A percentile compares a stretch with the other conserved stretches of the same genome.
phyloP scores from a whole-genome alignment of 2,797 vertebrate genomes.

The Pampus argenteus region DNA sequence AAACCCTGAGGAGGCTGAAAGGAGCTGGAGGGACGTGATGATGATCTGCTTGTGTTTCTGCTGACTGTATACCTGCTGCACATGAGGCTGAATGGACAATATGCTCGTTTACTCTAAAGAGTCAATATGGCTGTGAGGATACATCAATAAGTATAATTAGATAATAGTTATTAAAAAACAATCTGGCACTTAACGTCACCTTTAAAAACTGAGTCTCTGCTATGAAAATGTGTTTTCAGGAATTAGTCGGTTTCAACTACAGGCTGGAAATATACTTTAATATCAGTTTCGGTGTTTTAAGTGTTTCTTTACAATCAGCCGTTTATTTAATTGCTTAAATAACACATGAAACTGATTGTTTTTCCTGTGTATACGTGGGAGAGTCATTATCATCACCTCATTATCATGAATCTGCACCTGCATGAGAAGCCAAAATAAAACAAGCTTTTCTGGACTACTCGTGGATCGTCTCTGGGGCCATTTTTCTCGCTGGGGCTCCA shows the following conservation, averaged over 20 bases:
- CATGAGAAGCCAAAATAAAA: slow-evolving; percentile 60
- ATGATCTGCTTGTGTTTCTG: too few species aligned
- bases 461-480: slow-evolving; percentile 43
- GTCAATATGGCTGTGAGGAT: too few species aligned
- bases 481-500: slow-evolving; percentile 58
- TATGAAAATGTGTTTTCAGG: neutral
- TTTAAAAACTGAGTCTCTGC: too few species aligned
- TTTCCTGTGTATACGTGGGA: slow-evolving; percentile 14
- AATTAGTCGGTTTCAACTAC: slow-evolving; percentile 1
- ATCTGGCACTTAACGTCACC: too few species aligned
- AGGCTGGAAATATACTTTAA: neutral
- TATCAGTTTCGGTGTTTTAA: neutral
- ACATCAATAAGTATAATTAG: too few species aligned
- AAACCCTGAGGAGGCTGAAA: neutral
- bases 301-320: slow-evolving; percentile 16
- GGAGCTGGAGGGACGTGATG: neutral
- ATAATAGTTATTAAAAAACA: too few species aligned
- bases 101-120: too few species aligned
- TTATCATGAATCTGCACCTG: slow-evolving; percentile 55
- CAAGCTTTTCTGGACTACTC: slow-evolving; percentile 37
- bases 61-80: too few species aligned
- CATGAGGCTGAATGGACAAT: too few species aligned
- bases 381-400: slow-evolving; percentile 28
- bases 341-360: slow-evolving; percentile 38
- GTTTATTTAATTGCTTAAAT: slow-evolving; percentile 32